Evolutionary conservation across 1,140 invertebrate species (phyloP).

Genomic region (Drosophila lini): DNA sequence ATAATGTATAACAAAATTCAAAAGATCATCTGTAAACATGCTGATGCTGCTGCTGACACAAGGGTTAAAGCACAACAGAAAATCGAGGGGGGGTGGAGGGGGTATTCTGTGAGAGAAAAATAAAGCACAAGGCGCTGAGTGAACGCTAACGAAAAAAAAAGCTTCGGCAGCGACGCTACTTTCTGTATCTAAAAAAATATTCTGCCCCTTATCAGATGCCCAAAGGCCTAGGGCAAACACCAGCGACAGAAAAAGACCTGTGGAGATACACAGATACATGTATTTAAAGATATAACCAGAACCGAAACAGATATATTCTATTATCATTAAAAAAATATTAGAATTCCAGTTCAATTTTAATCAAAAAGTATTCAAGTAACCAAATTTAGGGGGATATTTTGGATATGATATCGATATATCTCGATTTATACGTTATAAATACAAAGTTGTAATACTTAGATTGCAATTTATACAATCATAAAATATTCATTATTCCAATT

Average conservation of each 20-base stretch:
- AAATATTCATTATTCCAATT: neutral
- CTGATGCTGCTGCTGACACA: slow-evolving; percentile 7
- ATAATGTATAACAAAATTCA: neutral
- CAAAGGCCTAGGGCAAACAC: slow-evolving; percentile 6
- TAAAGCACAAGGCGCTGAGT: slow-evolving; percentile 36
- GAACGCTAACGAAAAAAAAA: slow-evolving; percentile 15
- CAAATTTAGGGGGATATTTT: neutral
- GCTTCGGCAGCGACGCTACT: neutral
- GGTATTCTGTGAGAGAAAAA: slow-evolving; percentile 1
- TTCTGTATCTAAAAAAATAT: slow-evolving; percentile 11
- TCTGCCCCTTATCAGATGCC: slow-evolving; percentile 26
- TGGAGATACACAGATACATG: neutral
- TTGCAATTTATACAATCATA: too few relatives aligned
- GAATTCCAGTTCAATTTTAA: neutral
- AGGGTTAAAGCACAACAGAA: slow-evolving; percentile 27
- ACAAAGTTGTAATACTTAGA: neutral
- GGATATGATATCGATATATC: neutral
- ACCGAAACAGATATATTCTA: too few relatives aligned
- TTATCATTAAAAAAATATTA: too few relatives aligned
- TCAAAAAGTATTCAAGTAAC: neutral
- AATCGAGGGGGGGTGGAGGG: neutral
- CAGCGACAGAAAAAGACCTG: neutral
- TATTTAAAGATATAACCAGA: neutral
- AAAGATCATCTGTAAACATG: slow-evolving; percentile 2
- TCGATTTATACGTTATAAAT: neutral